Evolutionary conservation across 2,888 invertebrate species (phyloP), one percentile per base, ranked within the genome.

Genomic region (Nezara viridula): DNA sequence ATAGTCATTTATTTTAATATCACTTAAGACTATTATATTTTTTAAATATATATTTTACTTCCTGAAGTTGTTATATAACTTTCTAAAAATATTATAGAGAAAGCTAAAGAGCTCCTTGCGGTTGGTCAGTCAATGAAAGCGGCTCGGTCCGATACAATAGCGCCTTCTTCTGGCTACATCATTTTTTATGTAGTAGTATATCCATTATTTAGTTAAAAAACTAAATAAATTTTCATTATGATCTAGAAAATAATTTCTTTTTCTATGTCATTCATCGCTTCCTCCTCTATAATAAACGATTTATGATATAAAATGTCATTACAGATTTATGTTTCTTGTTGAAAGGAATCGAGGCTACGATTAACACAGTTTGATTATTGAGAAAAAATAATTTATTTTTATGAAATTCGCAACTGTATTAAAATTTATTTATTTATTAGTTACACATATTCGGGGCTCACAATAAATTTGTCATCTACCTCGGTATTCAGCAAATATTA

Each of bases 11-110:
- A n/a, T n/a, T n/a, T n/a, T n/a, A n/a, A n/a, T n/a, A n/a, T n/a
- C n/a, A n/a, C n/a, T n/a, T n/a, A n/a, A n/a, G n/a, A n/a, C n/a
- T n/a, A n/a, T n/a, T n/a, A n/a, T n/a, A n/a, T n/a, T n/a, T n/a
- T n/a, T n/a, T n/a, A n/a, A 16, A 2, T 16, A 55, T 37, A 16
- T 37, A 73, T 16, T 7, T 37, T 21, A 73, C 32, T 37, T 73
- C 60, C 27, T 1, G 16, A 14, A 37, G 1, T 37, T 73, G 66
- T 73, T 73, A 73, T 19, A 73, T 73, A 73, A 73, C 66, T 73
- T 73, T 73, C 66, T 73, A 73, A 37, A 27, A 73, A 73, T 73
- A 73, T 60, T 37, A 73, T 32, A 73, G 66, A 37, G 66, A 73
- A 73, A 73, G 66, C 21, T 37, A 37, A 19, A 21, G 1, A 19